Evolutionary conservation across 1,140 invertebrate species (phyloP).

Genomic region (Atopsyche davidsoni): DNA sequence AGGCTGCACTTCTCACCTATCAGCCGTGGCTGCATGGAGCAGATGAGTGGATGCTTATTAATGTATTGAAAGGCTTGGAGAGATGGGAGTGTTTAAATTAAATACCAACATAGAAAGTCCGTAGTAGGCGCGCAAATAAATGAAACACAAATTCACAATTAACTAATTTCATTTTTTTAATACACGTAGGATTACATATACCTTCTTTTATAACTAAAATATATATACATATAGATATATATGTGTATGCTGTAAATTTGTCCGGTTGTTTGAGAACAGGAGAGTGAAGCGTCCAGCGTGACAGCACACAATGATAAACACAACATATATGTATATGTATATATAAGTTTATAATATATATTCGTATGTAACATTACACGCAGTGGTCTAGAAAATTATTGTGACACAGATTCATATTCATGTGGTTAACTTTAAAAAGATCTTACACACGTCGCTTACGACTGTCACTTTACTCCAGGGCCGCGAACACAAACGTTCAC

Average conservation of each 20-base stretch:
- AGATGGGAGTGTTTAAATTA: no score
- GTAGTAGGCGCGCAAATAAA: neutral
- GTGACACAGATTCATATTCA: constrained; percentile 22
- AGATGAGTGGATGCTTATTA: no score
- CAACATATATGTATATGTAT: constrained; percentile 2
- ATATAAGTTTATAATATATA: constrained; percentile 28
- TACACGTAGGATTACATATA: constrained; percentile 32
- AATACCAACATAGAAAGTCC: no score
- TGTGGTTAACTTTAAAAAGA: constrained; percentile 21
- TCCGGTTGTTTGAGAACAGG: neutral
- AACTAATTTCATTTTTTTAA: constrained; percentile 30
- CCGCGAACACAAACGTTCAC: no score
- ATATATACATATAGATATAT: constrained; percentile 5
- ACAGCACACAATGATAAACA: neutral
- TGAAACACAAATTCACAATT: constrained; percentile 26
- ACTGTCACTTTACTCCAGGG: no score
- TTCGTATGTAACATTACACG: constrained; percentile 25
- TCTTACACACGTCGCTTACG: constrained; percentile 16
- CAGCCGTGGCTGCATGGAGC: no score
- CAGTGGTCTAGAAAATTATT: constrained; percentile 29
- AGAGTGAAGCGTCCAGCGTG: neutral
- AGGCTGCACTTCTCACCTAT: no score
- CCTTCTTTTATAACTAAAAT: constrained; percentile 26
- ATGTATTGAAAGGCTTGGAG: no score
- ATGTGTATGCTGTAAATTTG: neutral